Evolutionary conservation across 92 coral and sea anemone species (phyloP), one percentile per base, ranked within the genome.

Genomic region (Bergia sp.): DNA sequence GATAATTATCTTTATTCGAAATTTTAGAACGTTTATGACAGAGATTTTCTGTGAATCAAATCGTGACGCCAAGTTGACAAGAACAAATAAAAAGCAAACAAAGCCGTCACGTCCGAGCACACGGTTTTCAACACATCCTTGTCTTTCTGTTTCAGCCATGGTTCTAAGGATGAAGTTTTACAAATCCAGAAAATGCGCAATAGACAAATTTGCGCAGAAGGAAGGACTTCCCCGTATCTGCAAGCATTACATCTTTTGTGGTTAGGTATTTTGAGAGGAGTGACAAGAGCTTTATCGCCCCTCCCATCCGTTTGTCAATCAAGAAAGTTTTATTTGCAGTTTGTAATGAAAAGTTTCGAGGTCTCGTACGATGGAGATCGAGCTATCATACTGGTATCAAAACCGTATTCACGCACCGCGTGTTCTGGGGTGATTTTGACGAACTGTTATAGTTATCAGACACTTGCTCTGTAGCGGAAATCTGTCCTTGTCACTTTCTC

Each of bases 291-390:
- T 84, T 84, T 71, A 43, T 84, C 44, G 78, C 78, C 87, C 87
- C 87, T 84, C 87, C 87, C 87, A 84, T 84, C 87, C 87, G 87
- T 72, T 72, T 45, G 87, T 84, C 87, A 72, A 47, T 84, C 87
- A 84, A 84, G 18, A 43, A 42, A 84, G 79, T 84, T 84, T 67
- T 84, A 84, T 71, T 84, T 84, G 45, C 50, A 29, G 5, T 71
- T 84, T 39, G 65, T 45, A 84, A 71, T 84, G 77, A 71, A 71
- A 72, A 84, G 87, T 37, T 3, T 23, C 45, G 38, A 73, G 13
- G 79, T 41, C n/a, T 42, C 61, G 45, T 74, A 71, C 16, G 65
- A 79, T 23, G 13, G 36, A 18, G 75, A 7, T 72, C 20, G 75
- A 47, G 23, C 45, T 69, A 71, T 84, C 75, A 66, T 29, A 65